Base-by-base conservation (phyloP, 2,797 vertebrate species). In the Bucorvus abyssinicus region DNA sequence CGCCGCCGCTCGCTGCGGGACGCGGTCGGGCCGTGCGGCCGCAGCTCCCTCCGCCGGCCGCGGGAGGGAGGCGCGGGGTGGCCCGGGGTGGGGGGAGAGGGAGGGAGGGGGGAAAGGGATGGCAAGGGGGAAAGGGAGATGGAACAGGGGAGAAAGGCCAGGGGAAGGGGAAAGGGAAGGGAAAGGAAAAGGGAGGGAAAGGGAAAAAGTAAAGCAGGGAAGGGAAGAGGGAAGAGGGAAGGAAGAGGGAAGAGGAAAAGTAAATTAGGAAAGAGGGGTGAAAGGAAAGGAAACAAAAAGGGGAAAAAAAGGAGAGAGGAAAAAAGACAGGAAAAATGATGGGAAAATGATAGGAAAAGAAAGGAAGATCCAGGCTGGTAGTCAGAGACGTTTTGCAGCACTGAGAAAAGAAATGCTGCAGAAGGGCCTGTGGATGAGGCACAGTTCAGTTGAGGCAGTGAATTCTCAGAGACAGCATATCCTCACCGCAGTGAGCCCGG, bases 401-500 rank as follows among this genome's bases (percentile, higher is more conserved):
- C 30, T 8, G 22, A 44, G 44, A 21, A 68, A 49, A 22, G n/a
- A 53, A 67, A 16, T 2, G 8, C 40, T 13, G n/a, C 56, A n/a
- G 70, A 49, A 64, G 38, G 26, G n/a, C 12, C 27, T 21, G n/a
- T 10, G 12, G 50, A 64, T 6, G 44, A 76, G 38, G 64, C 30
- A 5, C 16, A 10, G 36, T 8, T 73, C 34, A 21, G 60, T 1
- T 3, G 26, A 63, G 86, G 60, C 56, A 36, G 40, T 3, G 56
- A 38, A 9, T 53, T 53, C 70, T 34, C 49, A 5, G 67, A 42
- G 64, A 18, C 23, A 5, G 26, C 8, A 1, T 8, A 12, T 44
- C 47, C 63, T 42, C 18, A 0, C 14, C 0, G 0, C 0, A 6
- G 32, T 3, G 5, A 87, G 67, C 74, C 2, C 12, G 1, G 60